phyloP scores from a whole-genome alignment of 2,113 vertebrate species.

The Turdus rufiventris region DNA sequence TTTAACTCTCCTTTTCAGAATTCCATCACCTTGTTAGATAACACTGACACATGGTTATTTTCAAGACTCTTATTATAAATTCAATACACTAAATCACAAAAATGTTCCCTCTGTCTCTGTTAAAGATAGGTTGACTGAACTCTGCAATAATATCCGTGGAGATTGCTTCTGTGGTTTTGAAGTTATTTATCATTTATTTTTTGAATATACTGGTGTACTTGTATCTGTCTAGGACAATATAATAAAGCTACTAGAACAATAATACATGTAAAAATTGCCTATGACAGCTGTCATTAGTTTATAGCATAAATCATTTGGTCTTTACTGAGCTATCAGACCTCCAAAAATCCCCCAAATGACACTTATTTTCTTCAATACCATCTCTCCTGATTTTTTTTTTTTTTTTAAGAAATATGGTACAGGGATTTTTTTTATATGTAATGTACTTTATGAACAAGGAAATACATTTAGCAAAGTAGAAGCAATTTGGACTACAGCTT shows the following conservation, averaged over 20 bases:
- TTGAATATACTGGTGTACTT: background rate
- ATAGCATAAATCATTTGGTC: background rate
- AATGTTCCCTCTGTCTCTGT: background rate
- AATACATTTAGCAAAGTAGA: background rate
- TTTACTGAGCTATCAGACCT: background rate
- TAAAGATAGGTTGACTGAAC: background rate
- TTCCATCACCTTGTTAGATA: background rate
- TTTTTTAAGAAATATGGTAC: background rate
- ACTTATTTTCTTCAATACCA: background rate
- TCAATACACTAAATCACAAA: background rate
- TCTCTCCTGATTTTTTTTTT: background rate
- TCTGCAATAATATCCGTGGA: background rate
- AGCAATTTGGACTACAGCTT: background rate
- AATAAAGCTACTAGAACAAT: background rate
- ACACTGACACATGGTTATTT: background rate
- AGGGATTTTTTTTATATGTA: background rate
- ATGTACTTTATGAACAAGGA: background rate
- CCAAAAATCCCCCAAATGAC: background rate
- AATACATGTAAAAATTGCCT: background rate
- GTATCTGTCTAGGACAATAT: background rate
- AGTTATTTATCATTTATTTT: background rate
- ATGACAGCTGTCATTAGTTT: background rate
- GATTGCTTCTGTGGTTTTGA: background rate
- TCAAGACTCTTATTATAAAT: background rate
- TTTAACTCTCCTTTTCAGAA: background rate